These are phyloP conservation scores for Drosophila planitibia DNA, from an alignment of 2,888 invertebrate species.

Conservation along the genomic window DNA sequence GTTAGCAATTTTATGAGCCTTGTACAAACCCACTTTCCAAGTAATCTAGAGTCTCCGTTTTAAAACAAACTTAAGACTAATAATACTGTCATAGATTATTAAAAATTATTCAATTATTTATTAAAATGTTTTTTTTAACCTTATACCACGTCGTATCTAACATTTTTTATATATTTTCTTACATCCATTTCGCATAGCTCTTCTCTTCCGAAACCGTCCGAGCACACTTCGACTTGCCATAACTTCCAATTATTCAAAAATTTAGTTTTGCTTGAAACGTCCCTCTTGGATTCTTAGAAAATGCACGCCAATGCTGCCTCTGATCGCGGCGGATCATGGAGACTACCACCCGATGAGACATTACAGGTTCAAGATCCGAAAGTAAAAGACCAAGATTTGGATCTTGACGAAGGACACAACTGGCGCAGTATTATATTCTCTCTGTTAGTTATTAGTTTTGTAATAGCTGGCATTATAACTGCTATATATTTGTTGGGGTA, in stretches of 20 bases:
- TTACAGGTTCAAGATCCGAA: conserved; percentile 95
- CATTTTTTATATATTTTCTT: not conserved
- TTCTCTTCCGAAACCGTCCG: conserved; percentile 58
- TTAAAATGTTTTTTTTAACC: not conserved
- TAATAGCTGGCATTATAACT: conserved; percentile 94
- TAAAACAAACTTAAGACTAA: not conserved
- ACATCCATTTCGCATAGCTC: conserved; percentile 32
- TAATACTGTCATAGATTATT: not conserved
- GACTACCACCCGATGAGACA: conserved; percentile 96
- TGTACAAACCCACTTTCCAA: not conserved
- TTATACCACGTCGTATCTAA: not conserved
- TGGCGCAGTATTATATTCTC: conserved; percentile 96
- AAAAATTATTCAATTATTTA: not conserved
- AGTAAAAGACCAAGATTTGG: conserved; percentile 92
- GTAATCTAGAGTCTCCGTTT: not conserved
- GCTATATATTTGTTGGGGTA: conserved; percentile 95
- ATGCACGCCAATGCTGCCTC: conserved; percentile 96
- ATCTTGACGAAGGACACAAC: conserved; percentile 93
- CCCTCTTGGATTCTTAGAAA: conserved; percentile 29
- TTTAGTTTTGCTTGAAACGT: conserved; percentile 29
- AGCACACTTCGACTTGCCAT: conserved; percentile 44
- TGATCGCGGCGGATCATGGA: conserved; percentile 94
- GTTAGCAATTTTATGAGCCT: not conserved
- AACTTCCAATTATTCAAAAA: conserved; percentile 40
- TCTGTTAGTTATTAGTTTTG: conserved; percentile 93